phyloP scores from a whole-genome alignment of 2,888 invertebrate genomes.

The Callinectes sapidus region DNA sequence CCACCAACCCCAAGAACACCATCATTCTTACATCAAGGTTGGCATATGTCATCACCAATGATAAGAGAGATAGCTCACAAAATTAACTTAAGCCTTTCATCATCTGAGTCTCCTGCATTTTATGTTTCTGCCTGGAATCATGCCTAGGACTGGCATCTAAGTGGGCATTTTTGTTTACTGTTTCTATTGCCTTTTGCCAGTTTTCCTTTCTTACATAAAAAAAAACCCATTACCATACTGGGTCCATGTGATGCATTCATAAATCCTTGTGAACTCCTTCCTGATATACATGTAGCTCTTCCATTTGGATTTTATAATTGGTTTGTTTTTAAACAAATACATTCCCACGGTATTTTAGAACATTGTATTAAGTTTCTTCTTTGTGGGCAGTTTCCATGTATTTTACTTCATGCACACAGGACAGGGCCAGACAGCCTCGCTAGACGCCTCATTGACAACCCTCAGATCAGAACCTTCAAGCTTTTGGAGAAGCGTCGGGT shows the following conservation, averaged over 20 bases:
- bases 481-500: constrained; percentile 78
- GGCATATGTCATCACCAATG: neutral
- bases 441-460: constrained; percentile 78
- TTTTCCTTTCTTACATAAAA: no score
- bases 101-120: no score
- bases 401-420: constrained; percentile 51
- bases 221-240: no score
- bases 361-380: no score
- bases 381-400: neutral
- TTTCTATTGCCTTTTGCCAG: no score
- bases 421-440: constrained; percentile 81
- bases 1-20: constrained; percentile 91
- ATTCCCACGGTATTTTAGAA: neutral
- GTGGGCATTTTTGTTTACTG: no score
- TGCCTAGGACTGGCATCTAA: no score
- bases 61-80: no score
- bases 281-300: neutral
- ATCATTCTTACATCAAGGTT: constrained; percentile 88
- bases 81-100: no score
- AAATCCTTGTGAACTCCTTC: neutral
- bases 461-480: constrained; percentile 76
- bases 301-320: neutral
- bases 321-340: neutral
- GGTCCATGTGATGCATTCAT: no score
- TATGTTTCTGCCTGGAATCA: no score